These are phyloP conservation scores for Apodemia mormo DNA, from an alignment of 2,888 invertebrate genomes.

Conservation along the genomic window DNA sequence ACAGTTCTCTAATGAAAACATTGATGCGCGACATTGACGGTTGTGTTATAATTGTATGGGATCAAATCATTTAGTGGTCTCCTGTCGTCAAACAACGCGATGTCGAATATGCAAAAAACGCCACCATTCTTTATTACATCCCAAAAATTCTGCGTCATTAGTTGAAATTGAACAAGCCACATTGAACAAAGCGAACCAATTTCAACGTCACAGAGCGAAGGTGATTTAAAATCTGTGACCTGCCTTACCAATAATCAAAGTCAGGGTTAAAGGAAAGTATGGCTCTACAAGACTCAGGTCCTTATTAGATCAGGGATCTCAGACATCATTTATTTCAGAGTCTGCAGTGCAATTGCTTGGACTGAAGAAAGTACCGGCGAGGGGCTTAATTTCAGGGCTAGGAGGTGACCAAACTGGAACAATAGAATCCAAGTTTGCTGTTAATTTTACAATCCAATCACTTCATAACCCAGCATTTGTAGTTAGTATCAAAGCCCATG, in stretches of 20 bases:
- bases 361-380: constrained; percentile 14
- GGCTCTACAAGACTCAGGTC: constrained; percentile 31
- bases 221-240: constrained; percentile 5
- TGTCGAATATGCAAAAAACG: too few species aligned
- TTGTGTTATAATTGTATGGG: too few species aligned
- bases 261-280: constrained; percentile 27
- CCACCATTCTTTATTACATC: too few species aligned
- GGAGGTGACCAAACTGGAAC: constrained; percentile 16
- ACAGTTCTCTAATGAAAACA: too few species aligned
- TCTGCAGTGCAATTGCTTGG: constrained; percentile 22
- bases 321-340: constrained; percentile 29
- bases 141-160: too few species aligned
- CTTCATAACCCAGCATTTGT: not conserved
- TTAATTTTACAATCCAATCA: constrained; percentile 1
- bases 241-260: constrained; percentile 18
- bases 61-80: too few species aligned
- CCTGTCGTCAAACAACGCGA: too few species aligned
- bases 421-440: constrained; percentile 7
- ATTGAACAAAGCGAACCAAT: too few species aligned
- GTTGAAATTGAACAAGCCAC: too few species aligned
- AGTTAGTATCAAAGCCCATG: not conserved
- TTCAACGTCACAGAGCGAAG: not conserved
- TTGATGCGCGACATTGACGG: too few species aligned
- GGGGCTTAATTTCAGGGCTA: constrained; percentile 16
- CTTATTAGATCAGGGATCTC: constrained; percentile 38